Evolutionary conservation across 2,888 invertebrate species (phyloP), one percentile per base, ranked within the genome.

Genomic region (Cancer borealis): DNA sequence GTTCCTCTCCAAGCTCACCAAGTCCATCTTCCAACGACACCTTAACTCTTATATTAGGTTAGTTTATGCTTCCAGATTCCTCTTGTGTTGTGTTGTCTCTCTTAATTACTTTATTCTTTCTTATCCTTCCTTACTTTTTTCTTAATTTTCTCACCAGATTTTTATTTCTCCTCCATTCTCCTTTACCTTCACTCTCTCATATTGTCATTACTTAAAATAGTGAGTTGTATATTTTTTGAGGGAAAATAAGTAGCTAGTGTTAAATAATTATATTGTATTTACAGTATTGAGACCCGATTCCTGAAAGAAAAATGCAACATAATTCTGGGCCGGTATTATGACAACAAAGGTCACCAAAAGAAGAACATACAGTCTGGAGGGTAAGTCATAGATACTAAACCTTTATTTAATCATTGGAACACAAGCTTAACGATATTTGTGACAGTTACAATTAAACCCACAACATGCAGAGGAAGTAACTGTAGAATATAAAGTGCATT

Each of bases 291-390:
- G 97, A 97, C 97, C 0, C 97, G 98, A 94, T 98, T 98, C 96
- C 97, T 99, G 39, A 98, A 98, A 95, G 98, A 98, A 26, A 98
- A 98, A 96, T 98, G 98, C 96, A 97, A 98, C 0, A 97, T 97
- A 12, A 97, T 98, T 95, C 97, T 99, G 73, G 98, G 98, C 94
- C 97, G 97, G 94, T 99, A 99, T 96, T 99, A 99, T 96, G 98
- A 98, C 87, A 98, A 98, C 54, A 99, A 99, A 96, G 98, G 98
- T 96, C 99, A 99, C 96, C 98, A 99, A 96, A 99, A 99, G 97
- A 98, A 98, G 96, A 98, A 98, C 96, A 98, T 99, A 79, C 98
- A 98, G 96, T 98, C 98, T 54, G 98, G 98, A 96, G 98, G 98
- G 97, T 98, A 96, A 97, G 97, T 96, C 95, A 92, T 45, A 45